Evolutionary conservation across 1,140 invertebrate genomes (phyloP), one percentile per base, ranked within the genome.

Genomic region (Bombyx mandarina): DNA sequence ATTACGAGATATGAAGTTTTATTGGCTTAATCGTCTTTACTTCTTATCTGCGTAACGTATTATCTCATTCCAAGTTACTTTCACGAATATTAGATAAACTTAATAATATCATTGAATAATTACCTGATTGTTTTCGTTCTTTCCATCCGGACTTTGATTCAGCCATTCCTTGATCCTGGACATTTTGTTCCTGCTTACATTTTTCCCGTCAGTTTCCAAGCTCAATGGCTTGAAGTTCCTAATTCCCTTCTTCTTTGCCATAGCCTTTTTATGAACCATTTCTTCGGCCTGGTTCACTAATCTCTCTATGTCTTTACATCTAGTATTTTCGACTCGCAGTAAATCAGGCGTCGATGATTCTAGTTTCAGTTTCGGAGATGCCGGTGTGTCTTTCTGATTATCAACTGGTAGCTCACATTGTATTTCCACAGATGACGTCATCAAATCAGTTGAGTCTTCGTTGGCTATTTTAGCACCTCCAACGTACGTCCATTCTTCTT

Each of bases 401-500:
- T 84, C 83, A 3, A 86, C 54, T 0, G 84, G 81, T 58, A 88
- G 50, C 61, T 88, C 75, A 48, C 83, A 82, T 71, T 87, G 77
- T 49, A 85, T 83, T 61, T 88, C 83, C 45, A 88, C 73, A 0
- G 82, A 86, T 57, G 86, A 88, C 10, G 87, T 88, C 87, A 89
- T 89, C 51, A 87, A 62, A 60, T 89, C 87, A 10, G 83, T 88
- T 6, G 85, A 86, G 49, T 88, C 84, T 61, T 86, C 79, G 54
- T 83, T 88, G 4, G 60, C 80, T 46, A 88, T 77, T 75, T 89
- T 87, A 26, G 84, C 79, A 10, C 88, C 83, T 45, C 86, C 84
- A 8, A 90, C 91, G 71, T 92, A 93, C 2, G 92, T 93, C 92
- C 92, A 93, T 82, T 93, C 92, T 63, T 93, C 92, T 79, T 93